Percentiles rank a stretch among this genome's conserved stretches.
Conservation (phyloP, 2,113 vertebrate species). For the Sylvia atricapilla region DNA sequence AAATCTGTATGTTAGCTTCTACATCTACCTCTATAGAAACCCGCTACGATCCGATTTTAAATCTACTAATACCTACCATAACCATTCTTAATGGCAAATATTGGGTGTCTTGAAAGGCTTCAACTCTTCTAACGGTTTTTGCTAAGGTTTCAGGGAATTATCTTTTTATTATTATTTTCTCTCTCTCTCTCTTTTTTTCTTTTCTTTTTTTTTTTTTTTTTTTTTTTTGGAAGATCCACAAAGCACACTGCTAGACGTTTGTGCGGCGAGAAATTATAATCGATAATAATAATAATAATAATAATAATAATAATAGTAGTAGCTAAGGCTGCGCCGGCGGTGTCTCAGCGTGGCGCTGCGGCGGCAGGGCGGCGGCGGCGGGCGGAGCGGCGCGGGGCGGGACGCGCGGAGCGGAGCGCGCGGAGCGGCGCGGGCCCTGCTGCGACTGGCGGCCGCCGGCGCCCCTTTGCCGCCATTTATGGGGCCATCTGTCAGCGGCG, state of each 20-base stretch:
- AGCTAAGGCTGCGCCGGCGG: too few species aligned
- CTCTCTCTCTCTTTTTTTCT: not conserved
- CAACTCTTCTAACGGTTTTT: slow-evolving; percentile 79
- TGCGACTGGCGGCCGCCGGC: too few species aligned
- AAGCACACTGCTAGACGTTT: slow-evolving; percentile 69
- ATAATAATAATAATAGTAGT: not conserved
- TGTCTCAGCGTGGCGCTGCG: not conserved
- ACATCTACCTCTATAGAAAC: slow-evolving; percentile 53
- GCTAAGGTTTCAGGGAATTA: slow-evolving; percentile 74
- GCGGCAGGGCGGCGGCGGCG: not conserved
- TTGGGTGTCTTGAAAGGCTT: slow-evolving; percentile 75
- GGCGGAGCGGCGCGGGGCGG: not conserved
- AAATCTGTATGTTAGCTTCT: slow-evolving; percentile 61
- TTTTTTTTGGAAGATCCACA: slow-evolving; percentile 60
- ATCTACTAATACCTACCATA: slow-evolving; percentile 92
- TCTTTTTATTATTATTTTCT: slow-evolving; percentile 62
- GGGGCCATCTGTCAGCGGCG: too few species aligned
- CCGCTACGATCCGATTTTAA: slow-evolving; percentile 74
- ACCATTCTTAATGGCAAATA: slow-evolving; percentile 91
- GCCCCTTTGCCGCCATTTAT: too few species aligned
- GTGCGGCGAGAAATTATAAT: slow-evolving; percentile 51
- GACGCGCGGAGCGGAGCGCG: not conserved
- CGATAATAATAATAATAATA: not conserved
- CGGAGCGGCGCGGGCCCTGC: too few species aligned
- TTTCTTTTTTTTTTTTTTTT: not conserved